phyloP scores from a whole-genome alignment of 2,113 vertebrate species.

The Anoplopoma fimbria region DNA sequence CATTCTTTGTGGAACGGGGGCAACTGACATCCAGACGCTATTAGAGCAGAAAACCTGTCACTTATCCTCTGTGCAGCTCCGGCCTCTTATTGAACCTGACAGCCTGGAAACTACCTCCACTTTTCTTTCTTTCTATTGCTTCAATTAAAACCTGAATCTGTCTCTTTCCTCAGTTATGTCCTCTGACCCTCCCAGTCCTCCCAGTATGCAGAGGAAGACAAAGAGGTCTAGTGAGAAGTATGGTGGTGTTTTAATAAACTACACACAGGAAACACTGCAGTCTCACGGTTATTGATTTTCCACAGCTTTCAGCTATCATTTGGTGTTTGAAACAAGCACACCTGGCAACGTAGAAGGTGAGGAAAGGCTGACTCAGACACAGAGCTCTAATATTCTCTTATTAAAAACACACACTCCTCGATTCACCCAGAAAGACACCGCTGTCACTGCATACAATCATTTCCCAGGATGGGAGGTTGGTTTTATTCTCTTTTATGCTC shows the following conservation, averaged over 20 bases:
- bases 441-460: slow-evolving; percentile 18
- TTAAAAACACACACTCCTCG: not conserved
- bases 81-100: slow-evolving; percentile 54
- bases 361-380: not conserved
- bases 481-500: slow-evolving; percentile 40
- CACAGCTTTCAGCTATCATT: not conserved
- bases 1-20: slow-evolving; percentile 41
- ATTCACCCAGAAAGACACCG: not conserved
- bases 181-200: not conserved
- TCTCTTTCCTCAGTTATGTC: not conserved
- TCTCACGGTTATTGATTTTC: slow-evolving; percentile 7
- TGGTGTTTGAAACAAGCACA: not conserved
- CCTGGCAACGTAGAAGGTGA: not conserved
- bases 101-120: slow-evolving; percentile 47
- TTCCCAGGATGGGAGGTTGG: slow-evolving; percentile 3
- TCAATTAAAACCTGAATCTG: slow-evolving; percentile 53
- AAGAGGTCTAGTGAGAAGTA: not conserved
- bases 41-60: slow-evolving; percentile 62
- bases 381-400: not conserved
- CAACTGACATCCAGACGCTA: slow-evolving; percentile 52
- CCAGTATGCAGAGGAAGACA: not conserved
- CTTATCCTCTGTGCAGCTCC: slow-evolving; percentile 48
- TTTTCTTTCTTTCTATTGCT: slow-evolving; percentile 13
- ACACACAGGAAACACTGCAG: not conserved
- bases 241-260: not conserved